These are phyloP conservation scores for Pteropus alecto DNA, from an alignment of 2,113 vertebrate species.

Conservation along the genomic window DNA sequence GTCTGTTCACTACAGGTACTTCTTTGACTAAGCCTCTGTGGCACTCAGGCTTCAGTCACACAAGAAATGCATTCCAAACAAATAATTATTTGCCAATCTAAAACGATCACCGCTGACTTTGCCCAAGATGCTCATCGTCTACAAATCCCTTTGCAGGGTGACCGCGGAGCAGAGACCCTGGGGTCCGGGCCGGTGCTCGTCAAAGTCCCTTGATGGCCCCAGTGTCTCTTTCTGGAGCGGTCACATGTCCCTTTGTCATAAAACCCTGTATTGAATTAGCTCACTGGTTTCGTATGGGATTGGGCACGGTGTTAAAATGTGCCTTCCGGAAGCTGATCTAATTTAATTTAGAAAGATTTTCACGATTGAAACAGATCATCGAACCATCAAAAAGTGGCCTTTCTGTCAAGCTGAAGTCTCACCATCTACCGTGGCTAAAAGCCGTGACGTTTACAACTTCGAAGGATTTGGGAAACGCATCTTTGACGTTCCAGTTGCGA, in stretches of 20 bases:
- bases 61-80: background rate
- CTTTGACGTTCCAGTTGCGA: background rate
- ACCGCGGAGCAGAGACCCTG: background rate
- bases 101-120: background rate
- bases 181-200: background rate
- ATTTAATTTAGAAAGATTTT: slow-evolving; percentile 7
- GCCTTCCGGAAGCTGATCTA: background rate
- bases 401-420: background rate
- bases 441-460: background rate
- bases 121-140: background rate
- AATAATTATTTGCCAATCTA: background rate
- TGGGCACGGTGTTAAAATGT: background rate
- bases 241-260: background rate
- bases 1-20: background rate
- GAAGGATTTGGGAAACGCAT: background rate
- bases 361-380: background rate
- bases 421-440: background rate
- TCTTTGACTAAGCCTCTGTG: background rate
- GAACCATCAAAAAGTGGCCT: background rate
- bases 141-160: background rate
- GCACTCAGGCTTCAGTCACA: background rate
- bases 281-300: background rate
- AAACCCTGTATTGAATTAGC: background rate
- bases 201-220: background rate
- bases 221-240: background rate